Base-by-base conservation (phyloP, 1,140 invertebrate genomes). In the Halesus radiatus region DNA sequence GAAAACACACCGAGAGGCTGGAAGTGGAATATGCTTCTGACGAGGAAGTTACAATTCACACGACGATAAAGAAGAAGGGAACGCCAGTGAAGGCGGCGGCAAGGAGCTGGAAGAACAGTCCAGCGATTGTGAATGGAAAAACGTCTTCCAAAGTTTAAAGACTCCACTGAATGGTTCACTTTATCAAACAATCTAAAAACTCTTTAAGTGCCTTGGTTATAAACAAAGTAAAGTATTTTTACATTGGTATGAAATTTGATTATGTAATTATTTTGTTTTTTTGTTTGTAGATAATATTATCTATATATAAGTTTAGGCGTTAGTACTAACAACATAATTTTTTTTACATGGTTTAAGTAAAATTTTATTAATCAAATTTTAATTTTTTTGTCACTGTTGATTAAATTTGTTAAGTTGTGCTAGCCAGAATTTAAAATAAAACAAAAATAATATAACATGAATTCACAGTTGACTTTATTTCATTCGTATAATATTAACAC, bases 11-110 rank as follows among this genome's bases (percentile, higher is more conserved):
- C 50, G 81, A 83, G 60, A 68, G 73, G 26, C 64, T 83, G 45
- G 80, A 79, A 52, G 74, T 83, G 0, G 78, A 83, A 74, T 83
- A 81, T 68, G 66, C 62, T 22, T 78, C 82, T 7, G 82, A 83
- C 52, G 82, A 83, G 66, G 82, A 83, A 64, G 78, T 83, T 0
- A 83, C 75, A 23, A 80, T 83, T 74, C 82, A 80, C 13, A 83
- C 82, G 15, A 80, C 78, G 3, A 80, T 83, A 10, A 83, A 81
- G 26, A 83, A 83, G 66, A 83, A 81, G 13, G 22, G 66, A 26
- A 72, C 73, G 0, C 32, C 70, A 0, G 58, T 78, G 6, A 81
- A 83, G 58, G 64, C 62, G 1, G 68, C 23, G 15, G 72, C 64
- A 13, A 81, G 72, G 54, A 83, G 82, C 54, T 83, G 82, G 82